Evolutionary conservation across 2,888 invertebrate species (phyloP), one percentile per base, ranked within the genome.

Genomic region (Maniola hyperantus): DNA sequence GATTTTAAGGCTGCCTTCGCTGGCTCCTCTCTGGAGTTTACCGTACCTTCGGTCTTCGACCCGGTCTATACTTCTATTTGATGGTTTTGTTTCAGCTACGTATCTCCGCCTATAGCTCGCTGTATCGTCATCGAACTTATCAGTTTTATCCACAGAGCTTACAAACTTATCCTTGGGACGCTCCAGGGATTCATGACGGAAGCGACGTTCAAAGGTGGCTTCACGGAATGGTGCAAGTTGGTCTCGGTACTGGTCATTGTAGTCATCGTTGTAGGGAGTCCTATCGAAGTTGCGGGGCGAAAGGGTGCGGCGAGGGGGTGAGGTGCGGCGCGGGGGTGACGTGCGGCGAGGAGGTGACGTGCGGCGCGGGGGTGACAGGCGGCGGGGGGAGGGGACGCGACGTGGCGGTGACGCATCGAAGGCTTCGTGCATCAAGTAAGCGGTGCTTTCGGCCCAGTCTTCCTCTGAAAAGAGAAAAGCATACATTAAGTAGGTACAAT

Each of bases 361-460:
- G 76, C 75, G 75, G 74, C 8, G 54, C 10, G 55, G 39, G 11
- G 50, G 18, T 11, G 50, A 5, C 11, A 20, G 15, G 54, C 54
- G 54, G 54, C 54, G 54, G 34, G 54, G 54, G 8, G 54, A 54
- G 34, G 64, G 77, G 72, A 67, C 81, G 78, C 63, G 89, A 79
- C 13, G 92, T 82, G 61, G 85, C 0, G 89, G 87, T 0, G 91
- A 92, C 34, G 92, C 87, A 69, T 93, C 93, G 74, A 93, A 91
- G 0, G 93, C 91, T 72, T 93, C 93, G 76, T 94, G 93, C 93
- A 95, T 94, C 84, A 95, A 88, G 79, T 95, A 95, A 10, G 94
- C 93, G 18, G 94, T 93, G 73, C 95, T 94, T 71, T 94, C 93
- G 57, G 94, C 95, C 96, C 96, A 96, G 79, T 96, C 96, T 77